Evolutionary conservation across 2,888 invertebrate genomes (phyloP), one percentile per base, ranked within the genome.

Genomic region (Cataglyphis altisquamis): DNA sequence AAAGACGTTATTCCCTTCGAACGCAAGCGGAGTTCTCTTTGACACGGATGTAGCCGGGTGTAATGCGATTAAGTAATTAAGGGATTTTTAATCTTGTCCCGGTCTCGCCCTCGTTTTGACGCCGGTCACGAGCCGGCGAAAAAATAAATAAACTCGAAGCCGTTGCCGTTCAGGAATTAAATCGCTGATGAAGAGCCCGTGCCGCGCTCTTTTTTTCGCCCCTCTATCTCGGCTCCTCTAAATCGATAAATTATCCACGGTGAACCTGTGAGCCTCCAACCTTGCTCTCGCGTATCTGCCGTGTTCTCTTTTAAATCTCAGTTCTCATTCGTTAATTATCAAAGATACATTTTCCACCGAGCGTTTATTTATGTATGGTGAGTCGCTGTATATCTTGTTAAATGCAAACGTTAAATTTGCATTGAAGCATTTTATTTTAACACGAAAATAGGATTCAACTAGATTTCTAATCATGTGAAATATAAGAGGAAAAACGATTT

Each of bases 1-100:
- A 5, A 70, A 39, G 9, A 39, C 21, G 10, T 39, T 45, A 29
- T 32, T 39, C 48, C 60, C 32, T 72, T 60, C n/a, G 25, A n/a
- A n/a, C 62, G 25, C 75, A n/a, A 74, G 32, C 41, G 45, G 39
- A 25, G 75, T 48, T 89, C 91, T 90, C 93, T 94, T 94, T 94
- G 93, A 93, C 92, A 91, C 91, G 91, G 87, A 15, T 91, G 88
- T 90, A 87, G 84, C 89, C 86, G 88, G 81, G 89, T 81, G 89
- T 94, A 94, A 94, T 91, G 87, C 91, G 93, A 94, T 94, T 94
- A 94, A 94, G 92, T 91, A 94, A 93, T 94, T 92, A 93, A 90
- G 91, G 90, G 92, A 93, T 93, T 93, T 93, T 93, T 92, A 93
- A 93, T 93, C 93, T 93, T 91, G 88, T 92, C 90, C 89, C 90